phyloP scores from a whole-genome alignment of 1,140 invertebrate genomes.

The Ceratosolen fusciceps region DNA sequence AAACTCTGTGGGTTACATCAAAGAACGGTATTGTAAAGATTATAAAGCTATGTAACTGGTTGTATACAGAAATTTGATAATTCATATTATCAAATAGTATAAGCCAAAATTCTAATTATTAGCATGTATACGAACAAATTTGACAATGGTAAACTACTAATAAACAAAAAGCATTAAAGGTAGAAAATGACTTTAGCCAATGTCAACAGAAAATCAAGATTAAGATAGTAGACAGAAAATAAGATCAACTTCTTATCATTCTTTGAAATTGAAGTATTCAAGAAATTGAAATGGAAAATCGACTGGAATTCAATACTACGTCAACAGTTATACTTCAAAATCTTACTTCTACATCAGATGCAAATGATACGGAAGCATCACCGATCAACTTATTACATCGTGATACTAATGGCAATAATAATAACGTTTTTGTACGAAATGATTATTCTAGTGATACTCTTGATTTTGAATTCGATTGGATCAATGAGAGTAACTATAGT shows the following conservation, averaged over 20 bases:
- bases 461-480: constrained; percentile 52
- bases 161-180: not conserved
- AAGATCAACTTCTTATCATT: not conserved
- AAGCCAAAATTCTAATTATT: not conserved
- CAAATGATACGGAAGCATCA: constrained; percentile 17
- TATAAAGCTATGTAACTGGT: too few relatives aligned
- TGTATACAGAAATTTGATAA: too few relatives aligned
- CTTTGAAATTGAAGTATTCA: not conserved
- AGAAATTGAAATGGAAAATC: constrained; percentile 42
- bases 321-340: constrained; percentile 43
- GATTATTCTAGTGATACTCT: constrained; percentile 32
- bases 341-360: constrained; percentile 53
- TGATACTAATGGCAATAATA: constrained; percentile 10
- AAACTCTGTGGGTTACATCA: too few relatives aligned
- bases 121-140: not conserved
- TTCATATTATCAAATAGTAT: too few relatives aligned
- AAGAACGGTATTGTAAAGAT: too few relatives aligned
- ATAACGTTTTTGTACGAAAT: not conserved
- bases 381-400: constrained; percentile 43
- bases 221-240: not conserved
- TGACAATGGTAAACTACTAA: not conserved
- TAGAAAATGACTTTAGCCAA: not conserved
- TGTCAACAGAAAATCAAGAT: not conserved
- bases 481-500: constrained; percentile 50
- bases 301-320: constrained; percentile 38